Base-by-base conservation (phyloP, 2,888 invertebrate species). In the Catocala nupta region DNA sequence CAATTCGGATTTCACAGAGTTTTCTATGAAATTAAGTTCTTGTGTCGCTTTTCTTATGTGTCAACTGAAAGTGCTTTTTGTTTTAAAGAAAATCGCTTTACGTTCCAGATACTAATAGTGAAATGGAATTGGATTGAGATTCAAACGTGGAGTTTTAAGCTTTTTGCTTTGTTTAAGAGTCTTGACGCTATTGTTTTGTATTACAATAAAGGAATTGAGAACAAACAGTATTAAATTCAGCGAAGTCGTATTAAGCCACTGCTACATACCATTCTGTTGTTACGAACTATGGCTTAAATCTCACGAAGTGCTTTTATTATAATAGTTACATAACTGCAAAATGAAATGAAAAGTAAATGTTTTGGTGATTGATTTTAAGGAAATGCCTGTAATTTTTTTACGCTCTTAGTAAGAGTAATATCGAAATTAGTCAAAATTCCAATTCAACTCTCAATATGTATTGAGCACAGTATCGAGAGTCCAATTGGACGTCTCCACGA, bases 11-110 rank as follows among this genome's bases (percentile, higher is more conserved):
- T 67, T 67, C 56, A 59, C 64, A 59, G 53, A 65, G 49, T 60
- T 59, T 71, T 67, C 62, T 71, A 67, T 71, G 55, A 71, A 77
- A 77, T 74, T 58, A 60, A 65, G 57, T 62, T 65, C 57, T 72
- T 60, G 50, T 60, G 54, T 63, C 60, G 53, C 65, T 52, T 54
- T 44, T 59, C 47, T 59, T 55, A 49, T 62, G 59, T 65, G 53
- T 57, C 60, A 55, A 61, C 50, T 53, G 43, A 34, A 59, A 60
- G n/a, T 67, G 50, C 55, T 55, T 59, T 70, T 55, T 44, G 50
- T 61, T 60, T 54, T 25, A 16, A 47, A 51, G 42, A 36, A 55
- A 16, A 45, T 47, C 2, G 45, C n/a, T 50, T 43, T 49, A 49
- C 47, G 39, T 9, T 42, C 13, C 9, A 54, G 43, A 45, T 42